Base-by-base conservation (phyloP, 2,113 vertebrate species). In the Menura novaehollandiae region DNA sequence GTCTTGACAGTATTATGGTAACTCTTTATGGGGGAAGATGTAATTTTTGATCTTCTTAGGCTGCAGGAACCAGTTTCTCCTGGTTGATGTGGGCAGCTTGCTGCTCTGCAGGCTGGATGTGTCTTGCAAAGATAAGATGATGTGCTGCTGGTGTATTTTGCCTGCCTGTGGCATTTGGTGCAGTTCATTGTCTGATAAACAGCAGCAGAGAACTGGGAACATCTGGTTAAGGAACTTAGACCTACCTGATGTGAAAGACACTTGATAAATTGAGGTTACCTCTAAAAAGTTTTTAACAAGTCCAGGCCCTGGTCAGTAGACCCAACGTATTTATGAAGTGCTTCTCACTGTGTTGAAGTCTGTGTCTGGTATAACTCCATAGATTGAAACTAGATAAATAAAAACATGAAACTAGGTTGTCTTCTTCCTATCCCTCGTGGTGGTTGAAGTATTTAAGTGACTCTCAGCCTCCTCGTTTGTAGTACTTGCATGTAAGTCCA, bases 401-500 rank as follows among this genome's bases (percentile, higher is more conserved):
- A 72, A 85, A 46, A 2, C 5, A 53, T 69, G 26, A 23, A 47
- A 30, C 6, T 30, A 59, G 16, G 1, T 39, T 60, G 7, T 55
- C 10, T 13, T 62, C 11, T 85, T 94, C 33, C 27, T 13, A 3
- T 71, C 7, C 24, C 28, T 88, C 43, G 5, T 8, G 47, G 37
- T 73, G 35, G 14, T 56, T 72, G 9, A 43, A 72, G 18, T n/a
- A 12, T 43, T 80, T 32, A 72, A 72, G 28, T 49, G 16, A 18
- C 53, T n/a, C 35, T 39, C 39, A 60, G 56, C 30, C 26, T 81
- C 24, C 30, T 83, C 22, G 7, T 64, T 73, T 2, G 4, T 13
- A 33, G 26, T 53, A 32, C 12, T 71, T 56, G 19, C 15, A 2
- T 12, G 0, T 10, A 33, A 55, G 13, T 60, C 14, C 4, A 1